Evolutionary conservation across 2,113 vertebrate species (phyloP).

Genomic region (Salvelinus namaycush): DNA sequence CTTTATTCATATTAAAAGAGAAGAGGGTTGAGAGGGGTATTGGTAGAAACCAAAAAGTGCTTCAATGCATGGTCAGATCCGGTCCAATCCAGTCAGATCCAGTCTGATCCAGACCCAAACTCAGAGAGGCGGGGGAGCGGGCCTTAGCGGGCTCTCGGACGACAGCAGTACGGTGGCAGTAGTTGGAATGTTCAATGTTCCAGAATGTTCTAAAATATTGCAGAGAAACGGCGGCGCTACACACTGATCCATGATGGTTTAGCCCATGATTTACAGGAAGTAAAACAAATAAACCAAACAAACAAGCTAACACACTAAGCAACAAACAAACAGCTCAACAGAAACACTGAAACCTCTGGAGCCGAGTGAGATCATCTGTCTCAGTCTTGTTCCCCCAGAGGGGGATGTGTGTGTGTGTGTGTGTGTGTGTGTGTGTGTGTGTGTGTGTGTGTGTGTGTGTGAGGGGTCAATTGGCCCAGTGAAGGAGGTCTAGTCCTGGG

Average conservation of each 20-base stretch:
- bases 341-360: constrained; percentile 54
- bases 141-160: constrained; percentile 35
- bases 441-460: no score
- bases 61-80: constrained; percentile 65
- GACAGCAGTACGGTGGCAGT: constrained; percentile 66
- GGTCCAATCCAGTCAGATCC: constrained; percentile 28
- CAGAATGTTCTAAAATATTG: constrained; percentile 47
- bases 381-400: constrained; percentile 58
- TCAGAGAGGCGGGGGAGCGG: constrained; percentile 4
- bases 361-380: constrained; percentile 44
- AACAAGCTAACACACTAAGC: constrained; percentile 50
- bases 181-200: constrained; percentile 59
- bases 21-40: constrained; percentile 23
- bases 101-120: constrained; percentile 20
- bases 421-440: not conserved
- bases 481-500: no score
- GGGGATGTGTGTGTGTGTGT: no score
- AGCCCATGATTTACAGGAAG: constrained; percentile 61
- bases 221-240: constrained; percentile 45
- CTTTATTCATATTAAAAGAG: constrained; percentile 50
- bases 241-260: constrained; percentile 52
- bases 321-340: constrained; percentile 62
- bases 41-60: constrained; percentile 71
- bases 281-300: constrained; percentile 49
- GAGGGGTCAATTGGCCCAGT: no score